Conservation (phyloP, 2,113 vertebrate species). For the Malaclemys terrapin region DNA sequence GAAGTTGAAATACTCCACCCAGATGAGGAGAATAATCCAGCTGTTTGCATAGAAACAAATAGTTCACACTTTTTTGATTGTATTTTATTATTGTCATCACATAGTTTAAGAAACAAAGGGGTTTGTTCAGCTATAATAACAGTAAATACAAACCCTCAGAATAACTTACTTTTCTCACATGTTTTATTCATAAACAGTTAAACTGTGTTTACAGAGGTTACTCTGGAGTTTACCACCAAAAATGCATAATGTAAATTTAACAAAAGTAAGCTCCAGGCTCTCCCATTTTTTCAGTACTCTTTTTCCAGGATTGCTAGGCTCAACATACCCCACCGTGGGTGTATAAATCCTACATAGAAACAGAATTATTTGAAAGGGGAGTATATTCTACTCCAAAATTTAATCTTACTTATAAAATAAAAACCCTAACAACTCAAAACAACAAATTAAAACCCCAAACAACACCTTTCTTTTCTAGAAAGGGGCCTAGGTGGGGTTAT, state of each 20-base stretch:
- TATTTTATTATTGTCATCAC: slow-evolving; percentile 69
- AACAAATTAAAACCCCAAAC: slow-evolving; percentile 47
- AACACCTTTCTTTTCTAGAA: neutral
- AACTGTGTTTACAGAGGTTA: neutral
- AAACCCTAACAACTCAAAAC: slow-evolving; percentile 3
- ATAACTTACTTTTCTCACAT: neutral
- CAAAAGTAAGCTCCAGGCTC: neutral
- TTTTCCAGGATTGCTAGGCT: neutral
- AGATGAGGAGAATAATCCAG: slow-evolving; percentile 54
- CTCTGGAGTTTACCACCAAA: fast-evolving
- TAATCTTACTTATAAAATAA: slow-evolving; percentile 38
- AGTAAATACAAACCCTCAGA: slow-evolving; percentile 46
- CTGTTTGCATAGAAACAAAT: slow-evolving; percentile 54
- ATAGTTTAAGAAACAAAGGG: slow-evolving; percentile 54
- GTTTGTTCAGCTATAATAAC: slow-evolving; percentile 43
- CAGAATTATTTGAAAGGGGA: neutral
- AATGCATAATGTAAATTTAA: neutral
- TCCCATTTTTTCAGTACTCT: slow-evolving; percentile 7
- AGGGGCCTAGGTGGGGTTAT: slow-evolving; percentile 11
- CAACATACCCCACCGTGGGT: neutral
- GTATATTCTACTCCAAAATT: neutral
- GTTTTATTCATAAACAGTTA: slow-evolving; percentile 33
- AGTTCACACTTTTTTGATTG: slow-evolving; percentile 57
- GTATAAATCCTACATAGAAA: neutral
- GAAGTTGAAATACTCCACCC: slow-evolving; percentile 55